Evolutionary conservation across 2,113 vertebrate species (phyloP).

Genomic region (Elephas maximus): DNA sequence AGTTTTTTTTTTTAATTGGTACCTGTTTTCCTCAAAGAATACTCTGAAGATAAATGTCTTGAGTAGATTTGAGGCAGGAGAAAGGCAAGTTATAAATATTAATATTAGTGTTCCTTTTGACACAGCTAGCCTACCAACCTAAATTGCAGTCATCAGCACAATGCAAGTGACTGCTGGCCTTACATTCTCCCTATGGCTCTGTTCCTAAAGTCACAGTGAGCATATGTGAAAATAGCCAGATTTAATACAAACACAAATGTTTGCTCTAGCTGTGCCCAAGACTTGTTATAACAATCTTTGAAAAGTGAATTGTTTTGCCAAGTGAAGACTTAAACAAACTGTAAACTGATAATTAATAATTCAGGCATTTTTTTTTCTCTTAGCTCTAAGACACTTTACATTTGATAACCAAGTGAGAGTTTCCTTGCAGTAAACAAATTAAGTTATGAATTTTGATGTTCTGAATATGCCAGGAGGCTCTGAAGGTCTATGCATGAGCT

Average conservation of each 20-base stretch:
- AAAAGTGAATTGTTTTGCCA: constrained; percentile 87
- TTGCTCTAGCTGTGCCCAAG: constrained; percentile 83
- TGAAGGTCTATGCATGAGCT: constrained; percentile 62
- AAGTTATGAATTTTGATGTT: constrained; percentile 75
- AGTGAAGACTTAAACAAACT: constrained; percentile 86
- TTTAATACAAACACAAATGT: constrained; percentile 87
- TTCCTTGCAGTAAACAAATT: constrained; percentile 77
- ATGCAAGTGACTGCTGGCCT: constrained; percentile 78
- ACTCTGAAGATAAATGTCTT: constrained; percentile 27
- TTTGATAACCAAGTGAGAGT: constrained; percentile 83
- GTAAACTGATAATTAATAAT: constrained; percentile 85
- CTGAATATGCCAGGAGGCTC: constrained; percentile 57
- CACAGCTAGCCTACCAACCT: constrained; percentile 71
- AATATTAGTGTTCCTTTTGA: constrained; percentile 74
- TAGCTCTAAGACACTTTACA: constrained; percentile 75
- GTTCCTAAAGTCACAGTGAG: constrained; percentile 83
- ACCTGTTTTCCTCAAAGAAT: constrained; percentile 31
- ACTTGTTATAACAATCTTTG: constrained; percentile 84
- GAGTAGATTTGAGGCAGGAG: constrained; percentile 78
- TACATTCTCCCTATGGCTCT: constrained; percentile 78
- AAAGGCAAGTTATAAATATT: constrained; percentile 78
- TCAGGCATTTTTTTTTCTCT: constrained; percentile 75
- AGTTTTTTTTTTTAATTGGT: not conserved
- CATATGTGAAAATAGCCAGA: constrained; percentile 84
- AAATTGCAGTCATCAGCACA: constrained; percentile 64